phyloP scores from a whole-genome alignment of 2,113 vertebrate genomes.

The Stegostoma tigrinum region DNA sequence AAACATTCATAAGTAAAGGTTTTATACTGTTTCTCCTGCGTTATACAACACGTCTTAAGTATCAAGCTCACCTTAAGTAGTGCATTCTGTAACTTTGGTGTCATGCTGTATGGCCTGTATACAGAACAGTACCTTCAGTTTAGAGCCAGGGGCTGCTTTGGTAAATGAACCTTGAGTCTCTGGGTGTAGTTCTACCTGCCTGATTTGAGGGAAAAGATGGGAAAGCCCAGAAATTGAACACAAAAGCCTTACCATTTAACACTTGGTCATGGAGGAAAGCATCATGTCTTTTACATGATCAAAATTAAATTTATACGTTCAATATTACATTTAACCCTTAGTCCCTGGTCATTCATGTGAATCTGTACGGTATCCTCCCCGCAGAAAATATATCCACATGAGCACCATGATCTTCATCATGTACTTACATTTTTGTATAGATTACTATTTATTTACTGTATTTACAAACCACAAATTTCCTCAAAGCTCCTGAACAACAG shows the following conservation, averaged over 20 bases:
- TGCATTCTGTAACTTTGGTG: not conserved
- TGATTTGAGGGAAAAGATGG: not conserved
- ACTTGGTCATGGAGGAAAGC: not conserved
- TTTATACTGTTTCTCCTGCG: not conserved
- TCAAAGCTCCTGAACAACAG: constrained; percentile 14
- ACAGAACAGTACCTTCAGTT: not conserved
- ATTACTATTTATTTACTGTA: too few species aligned
- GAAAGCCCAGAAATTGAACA: not conserved
- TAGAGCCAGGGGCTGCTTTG: not conserved
- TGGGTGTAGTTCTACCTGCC: not conserved
- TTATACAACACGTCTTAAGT: not conserved
- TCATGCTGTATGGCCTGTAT: not conserved
- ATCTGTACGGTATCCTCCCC: too few species aligned
- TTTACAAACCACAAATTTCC: not conserved
- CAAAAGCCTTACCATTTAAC: not conserved
- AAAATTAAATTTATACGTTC: too few species aligned
- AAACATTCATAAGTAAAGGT: not conserved
- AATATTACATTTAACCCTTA: too few species aligned
- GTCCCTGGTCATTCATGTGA: too few species aligned
- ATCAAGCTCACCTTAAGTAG: not conserved
- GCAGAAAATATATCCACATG: too few species aligned
- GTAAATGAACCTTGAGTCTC: not conserved
- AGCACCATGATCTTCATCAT: too few species aligned
- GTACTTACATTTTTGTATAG: too few species aligned
- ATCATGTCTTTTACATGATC: not conserved